These are phyloP conservation scores for Mythimna pallens DNA, from an alignment of 2,888 invertebrate species.

Conservation along the genomic window DNA sequence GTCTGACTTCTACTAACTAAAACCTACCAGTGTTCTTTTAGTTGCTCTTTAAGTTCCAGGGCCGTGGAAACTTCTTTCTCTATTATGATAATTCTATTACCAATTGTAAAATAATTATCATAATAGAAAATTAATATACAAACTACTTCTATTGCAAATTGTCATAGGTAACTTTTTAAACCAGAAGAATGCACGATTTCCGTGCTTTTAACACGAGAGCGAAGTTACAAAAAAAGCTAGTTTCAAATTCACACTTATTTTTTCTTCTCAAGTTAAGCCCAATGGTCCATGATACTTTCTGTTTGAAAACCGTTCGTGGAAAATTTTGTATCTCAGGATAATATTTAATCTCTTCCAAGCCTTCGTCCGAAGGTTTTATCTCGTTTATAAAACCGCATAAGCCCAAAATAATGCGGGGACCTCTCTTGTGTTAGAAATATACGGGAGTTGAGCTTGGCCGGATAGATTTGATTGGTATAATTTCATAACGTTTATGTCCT, in stretches of 20 bases:
- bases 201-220: too few species aligned
- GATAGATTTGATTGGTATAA: slow-evolving; percentile 6
- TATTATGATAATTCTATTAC: too few species aligned
- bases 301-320: slow-evolving; percentile 54
- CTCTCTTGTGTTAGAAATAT: slow-evolving; percentile 51
- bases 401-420: slow-evolving; percentile 68
- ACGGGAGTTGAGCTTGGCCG: slow-evolving; percentile 12
- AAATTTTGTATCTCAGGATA: slow-evolving; percentile 59
- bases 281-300: slow-evolving; percentile 52
- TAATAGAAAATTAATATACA: too few species aligned
- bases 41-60: too few species aligned
- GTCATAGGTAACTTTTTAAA: background rate
- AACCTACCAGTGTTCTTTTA: too few species aligned
- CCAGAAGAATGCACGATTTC: background rate
- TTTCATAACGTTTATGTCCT: too few species aligned
- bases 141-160: too few species aligned
- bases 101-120: too few species aligned
- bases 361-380: slow-evolving; percentile 62
- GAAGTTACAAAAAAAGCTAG: background rate
- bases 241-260: slow-evolving; percentile 18
- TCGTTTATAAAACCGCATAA: slow-evolving; percentile 69
- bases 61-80: too few species aligned
- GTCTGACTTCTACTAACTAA: too few species aligned
- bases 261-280: slow-evolving; percentile 40
- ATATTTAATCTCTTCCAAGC: slow-evolving; percentile 65